Evolutionary conservation across 2,797 vertebrate species (phyloP), one percentile per base, ranked within the genome.

Genomic region (Spheniscus humboldti): DNA sequence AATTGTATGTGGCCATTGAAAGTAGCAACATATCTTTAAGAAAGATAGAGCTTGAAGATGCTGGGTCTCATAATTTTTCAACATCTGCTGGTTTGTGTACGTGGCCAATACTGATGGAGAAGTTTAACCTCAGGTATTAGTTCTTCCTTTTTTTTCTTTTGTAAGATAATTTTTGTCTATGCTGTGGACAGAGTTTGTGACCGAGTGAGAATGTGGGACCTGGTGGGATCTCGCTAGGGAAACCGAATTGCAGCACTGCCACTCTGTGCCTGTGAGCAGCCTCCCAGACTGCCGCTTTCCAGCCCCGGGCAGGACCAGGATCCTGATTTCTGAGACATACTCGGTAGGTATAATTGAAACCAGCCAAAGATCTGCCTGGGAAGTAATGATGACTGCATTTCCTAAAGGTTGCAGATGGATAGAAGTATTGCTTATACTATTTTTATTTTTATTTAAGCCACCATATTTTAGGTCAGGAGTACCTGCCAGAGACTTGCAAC

Each of bases 21-120:
- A n/a, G 6, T 8, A 23, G 8, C 18, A 37, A 5, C 18, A 16
- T 9, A 9, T 15, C 13, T 39, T 45, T 63, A 15, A 48, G 50
- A n/a, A 30, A 69, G 20, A 11, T 0, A 35, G 18, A 47, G 30
- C 28, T 16, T 59, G 11, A 47, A 8, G 25, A 6, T 55, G 15
- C 17, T 63, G 25, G 2, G 13, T 37, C n/a, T 66, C 57, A 13
- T 33, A 4, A 2, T 8, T 60, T 39, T 74, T 77, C 11, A 43
- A 9, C 11, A 37, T 60, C 48, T 71, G 25, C 41, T 48, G 2
- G 3, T 57, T 52, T 68, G 13, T 0, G 0, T 31, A 3, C 33
- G 16, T 66, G 52, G 17, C 22, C 63, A 43, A 5, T 43, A 31
- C 10, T 18, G 35, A 31, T 12, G 6, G 16, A 85, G 23, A 37